These are phyloP conservation scores for Aurelia coerulea DNA, from an alignment of 30 jellyfish, hydroid and myxozoan genomes.

Conservation along the genomic window DNA sequence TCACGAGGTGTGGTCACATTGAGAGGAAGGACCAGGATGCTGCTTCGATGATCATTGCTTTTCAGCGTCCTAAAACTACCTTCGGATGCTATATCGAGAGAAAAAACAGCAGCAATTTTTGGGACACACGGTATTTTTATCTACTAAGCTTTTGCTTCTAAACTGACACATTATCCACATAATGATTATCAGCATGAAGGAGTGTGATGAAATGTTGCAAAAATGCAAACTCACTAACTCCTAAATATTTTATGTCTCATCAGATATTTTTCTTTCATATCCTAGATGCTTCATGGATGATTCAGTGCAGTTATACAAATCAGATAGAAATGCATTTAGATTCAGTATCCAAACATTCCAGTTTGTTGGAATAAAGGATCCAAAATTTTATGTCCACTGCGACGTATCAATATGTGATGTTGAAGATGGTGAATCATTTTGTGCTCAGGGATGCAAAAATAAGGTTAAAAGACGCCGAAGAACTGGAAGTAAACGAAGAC, in stretches of 20 bases:
- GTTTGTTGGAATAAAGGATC: slow-evolving; percentile 48
- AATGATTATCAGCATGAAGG: no score
- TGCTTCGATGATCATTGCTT: no score
- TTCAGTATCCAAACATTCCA: slow-evolving; percentile 76
- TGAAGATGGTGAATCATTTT: slow-evolving; percentile 53
- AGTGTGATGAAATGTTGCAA: no score
- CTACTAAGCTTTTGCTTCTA: no score
- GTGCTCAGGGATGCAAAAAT: slow-evolving; percentile 55
- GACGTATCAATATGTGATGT: slow-evolving; percentile 73
- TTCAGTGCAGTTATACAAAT: slow-evolving; percentile 62
- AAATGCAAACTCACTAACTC: no score
- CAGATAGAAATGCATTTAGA: slow-evolving; percentile 34
- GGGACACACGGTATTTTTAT: no score
- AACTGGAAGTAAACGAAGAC: slow-evolving; percentile 1
- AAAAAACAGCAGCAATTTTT: no score
- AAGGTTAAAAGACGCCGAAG: slow-evolving; percentile 15
- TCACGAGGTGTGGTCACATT: no score
- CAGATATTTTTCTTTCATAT: neutral
- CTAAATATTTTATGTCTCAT: neutral
- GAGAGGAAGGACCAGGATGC: no score
- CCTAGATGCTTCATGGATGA: slow-evolving; percentile 72
- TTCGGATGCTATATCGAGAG: no score
- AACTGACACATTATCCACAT: no score
- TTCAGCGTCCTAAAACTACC: no score
- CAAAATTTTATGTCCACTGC: slow-evolving; percentile 74